Base-by-base conservation (phyloP, 2,888 invertebrate genomes). In the Nowickia ferox region DNA sequence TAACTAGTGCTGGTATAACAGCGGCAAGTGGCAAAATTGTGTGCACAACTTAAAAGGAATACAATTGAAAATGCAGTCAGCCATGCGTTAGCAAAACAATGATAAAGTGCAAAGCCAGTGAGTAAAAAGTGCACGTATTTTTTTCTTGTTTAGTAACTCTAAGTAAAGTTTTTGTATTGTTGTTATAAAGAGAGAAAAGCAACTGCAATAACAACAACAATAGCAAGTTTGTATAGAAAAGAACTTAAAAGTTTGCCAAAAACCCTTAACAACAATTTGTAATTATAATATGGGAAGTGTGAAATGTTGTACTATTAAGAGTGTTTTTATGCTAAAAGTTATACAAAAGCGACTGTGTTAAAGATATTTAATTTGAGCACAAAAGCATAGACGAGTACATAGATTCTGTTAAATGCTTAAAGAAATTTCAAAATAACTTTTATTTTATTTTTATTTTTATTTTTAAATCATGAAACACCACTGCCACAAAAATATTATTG, bases 31-130 rank as follows among this genome's bases (percentile, higher is more conserved):
- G 79, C 82, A 87, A 80, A 87, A 82, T 63, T 57, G 81, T 75
- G 68, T 68, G 42, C 75, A 30, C 30, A 87, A 69, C 69, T 85
- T 75, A 75, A 86, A 87, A 86, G 88, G 89, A 89, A 89, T 90
- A 88, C 89, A 89, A 90, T 90, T 89, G 89, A 89, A 88, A 89
- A 89, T 89, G 90, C 90, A 90, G 86, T 87, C 89, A 90, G 86
- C 88, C 90, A 90, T 89, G 91, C 91, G 88, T 88, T 87, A 84
- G 88, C n/a, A 88, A 91, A 91, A 91, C 91, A 90, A 89, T 90
- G 91, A 91, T 91, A 91, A 91, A 91, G 90, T 90, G 86, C 84
- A 87, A 81, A 84, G 84, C 86, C 84, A 84, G 81, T 46, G 53
- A 74, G 51, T 75, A 83, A 78, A 78, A 84, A 83, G 63, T 86